These are phyloP conservation scores for Nephotettix cincticeps DNA, from an alignment of 1,140 invertebrate genomes.

Conservation along the genomic window DNA sequence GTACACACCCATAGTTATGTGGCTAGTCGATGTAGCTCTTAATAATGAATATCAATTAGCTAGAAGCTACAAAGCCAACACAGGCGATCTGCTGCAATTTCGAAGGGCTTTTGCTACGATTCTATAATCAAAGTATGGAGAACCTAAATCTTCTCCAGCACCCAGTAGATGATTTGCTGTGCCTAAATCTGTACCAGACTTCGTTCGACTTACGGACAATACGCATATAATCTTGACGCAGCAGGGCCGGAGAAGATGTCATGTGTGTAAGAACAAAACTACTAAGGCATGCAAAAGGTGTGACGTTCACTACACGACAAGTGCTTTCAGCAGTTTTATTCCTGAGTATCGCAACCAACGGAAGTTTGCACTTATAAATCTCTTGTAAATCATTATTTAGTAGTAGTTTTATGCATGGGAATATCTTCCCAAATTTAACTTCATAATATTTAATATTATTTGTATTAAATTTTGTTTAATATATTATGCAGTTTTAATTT, in stretches of 20 bases:
- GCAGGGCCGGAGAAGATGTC: no score
- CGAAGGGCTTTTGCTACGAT: background rate
- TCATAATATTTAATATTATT: no score
- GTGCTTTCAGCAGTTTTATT: no score
- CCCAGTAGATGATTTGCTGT: background rate
- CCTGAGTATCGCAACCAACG: no score
- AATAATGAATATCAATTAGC: background rate
- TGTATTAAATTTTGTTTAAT: background rate
- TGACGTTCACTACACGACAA: no score
- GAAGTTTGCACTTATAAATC: no score
- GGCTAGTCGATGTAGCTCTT: background rate
- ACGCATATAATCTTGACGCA: background rate
- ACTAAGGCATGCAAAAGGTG: background rate
- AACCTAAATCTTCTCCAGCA: background rate
- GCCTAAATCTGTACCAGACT: background rate
- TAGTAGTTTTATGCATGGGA: no score
- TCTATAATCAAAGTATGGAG: background rate
- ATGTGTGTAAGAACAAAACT: background rate
- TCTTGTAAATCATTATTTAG: no score
- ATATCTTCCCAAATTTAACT: no score
- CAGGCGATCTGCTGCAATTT: background rate
- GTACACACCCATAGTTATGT: background rate
- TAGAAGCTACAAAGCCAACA: no score
- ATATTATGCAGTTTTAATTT: background rate
- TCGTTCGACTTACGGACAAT: background rate